Evolutionary conservation across 1,140 invertebrate species (phyloP).

Genomic region (Aphaenogaster ashmeadi): DNA sequence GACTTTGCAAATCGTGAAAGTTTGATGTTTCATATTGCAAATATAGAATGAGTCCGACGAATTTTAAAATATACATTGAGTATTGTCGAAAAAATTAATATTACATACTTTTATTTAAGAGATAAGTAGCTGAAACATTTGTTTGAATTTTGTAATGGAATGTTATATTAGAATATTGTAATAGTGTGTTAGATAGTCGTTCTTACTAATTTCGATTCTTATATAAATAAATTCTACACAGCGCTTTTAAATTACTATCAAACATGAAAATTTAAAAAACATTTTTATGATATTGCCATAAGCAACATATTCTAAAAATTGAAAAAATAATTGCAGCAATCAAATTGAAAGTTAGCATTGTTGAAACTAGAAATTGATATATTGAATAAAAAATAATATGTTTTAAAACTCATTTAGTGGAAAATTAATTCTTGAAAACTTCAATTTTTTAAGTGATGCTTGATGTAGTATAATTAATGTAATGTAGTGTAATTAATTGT

Average conservation of each 20-base stretch:
- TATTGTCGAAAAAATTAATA: background rate
- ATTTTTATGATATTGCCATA: background rate
- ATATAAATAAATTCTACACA: background rate
- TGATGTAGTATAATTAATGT: background rate
- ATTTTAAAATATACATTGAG: background rate
- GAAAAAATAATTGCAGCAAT: background rate
- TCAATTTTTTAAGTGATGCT: background rate
- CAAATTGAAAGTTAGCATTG: background rate
- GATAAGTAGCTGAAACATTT: background rate
- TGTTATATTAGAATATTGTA: background rate
- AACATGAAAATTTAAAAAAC: background rate
- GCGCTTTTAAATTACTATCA: background rate
- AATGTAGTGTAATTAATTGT: background rate
- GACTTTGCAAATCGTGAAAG: conserved; percentile 13
- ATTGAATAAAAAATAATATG: background rate
- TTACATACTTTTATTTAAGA: background rate
- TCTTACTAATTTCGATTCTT: background rate
- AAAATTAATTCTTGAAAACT: background rate
- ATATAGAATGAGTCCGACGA: background rate
- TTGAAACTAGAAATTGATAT: background rate
- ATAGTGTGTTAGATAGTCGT: background rate
- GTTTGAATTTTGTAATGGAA: background rate
- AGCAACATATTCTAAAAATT: background rate
- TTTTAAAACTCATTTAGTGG: background rate
- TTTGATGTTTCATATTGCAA: conserved; percentile 29